Conservation (phyloP, 2,888 invertebrate species). For the Steinernema scapterisci region DNA sequence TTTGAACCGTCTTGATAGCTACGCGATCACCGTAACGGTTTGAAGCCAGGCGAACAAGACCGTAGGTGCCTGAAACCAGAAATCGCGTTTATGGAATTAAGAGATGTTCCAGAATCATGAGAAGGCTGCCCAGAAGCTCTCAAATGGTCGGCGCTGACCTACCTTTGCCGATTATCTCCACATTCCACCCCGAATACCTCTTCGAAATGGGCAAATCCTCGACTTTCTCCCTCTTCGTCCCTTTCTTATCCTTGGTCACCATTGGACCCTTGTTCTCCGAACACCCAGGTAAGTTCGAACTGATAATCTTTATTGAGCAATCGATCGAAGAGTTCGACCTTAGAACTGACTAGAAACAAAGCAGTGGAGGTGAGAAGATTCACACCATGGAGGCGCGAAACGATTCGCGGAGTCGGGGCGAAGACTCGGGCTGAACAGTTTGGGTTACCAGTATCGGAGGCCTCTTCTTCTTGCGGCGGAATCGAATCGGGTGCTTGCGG, state of each 20-base stretch:
- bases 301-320: not conserved
- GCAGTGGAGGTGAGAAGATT: not conserved
- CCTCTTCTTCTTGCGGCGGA: not conserved
- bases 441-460: not conserved
- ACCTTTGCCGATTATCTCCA: slow-evolving; percentile 16
- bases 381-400: slow-evolving; percentile 29
- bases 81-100: not conserved
- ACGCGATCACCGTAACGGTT: slow-evolving; percentile 1
- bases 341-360: not conserved
- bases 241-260: not conserved
- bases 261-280: not conserved
- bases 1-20: slow-evolving; percentile 15
- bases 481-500: not conserved
- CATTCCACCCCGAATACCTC: not conserved
- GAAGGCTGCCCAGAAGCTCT: no score
- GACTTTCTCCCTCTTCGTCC: not conserved
- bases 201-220: not conserved
- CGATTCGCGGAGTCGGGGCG: slow-evolving; percentile 1
- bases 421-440: not conserved
- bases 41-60: not conserved
- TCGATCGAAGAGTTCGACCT: not conserved
- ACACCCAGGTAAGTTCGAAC: not conserved
- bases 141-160: no score
- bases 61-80: not conserved
- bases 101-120: no score